Evolutionary conservation across 2,888 invertebrate genomes (phyloP), one percentile per base, ranked within the genome.

Genomic region (Pilophorus perplexus): DNA sequence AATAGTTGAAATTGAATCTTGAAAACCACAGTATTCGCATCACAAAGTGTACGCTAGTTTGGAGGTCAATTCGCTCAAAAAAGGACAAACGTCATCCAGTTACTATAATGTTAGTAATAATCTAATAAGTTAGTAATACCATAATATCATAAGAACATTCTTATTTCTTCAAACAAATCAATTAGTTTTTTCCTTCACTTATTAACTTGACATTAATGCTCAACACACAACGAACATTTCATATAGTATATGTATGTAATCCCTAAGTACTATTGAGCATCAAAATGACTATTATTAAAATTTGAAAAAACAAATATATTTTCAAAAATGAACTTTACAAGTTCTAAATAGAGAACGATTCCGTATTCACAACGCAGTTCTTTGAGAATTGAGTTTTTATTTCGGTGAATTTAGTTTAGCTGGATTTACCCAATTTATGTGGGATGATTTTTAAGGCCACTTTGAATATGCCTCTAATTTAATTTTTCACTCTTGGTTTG

Each of bases 201-300:
- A n/a, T n/a, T n/a, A n/a, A n/a, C n/a, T 33, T 12, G 33, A 6
- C 33, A 46, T 62, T 46, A 28, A 62, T 62, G 62, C 62, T 46
- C 62, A 44, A 62, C 8, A 62, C 62, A 62, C 38, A 46, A 62
- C 55, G 62, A 62, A 62, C 62, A 62, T 22, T n/a, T 50, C 54
- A 52, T 64, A 38, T 54, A 48, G 18, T 28, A 28, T 28, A 55
- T 27, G 54, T 54, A 42, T 42, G 20, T 38, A 27, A 27, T 20
- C 40, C 67, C 67, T 68, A 68, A 40, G 27, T 46, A 65, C 67
- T 68, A 68, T 68, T 68, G 67, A 68, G 67, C 67, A 68, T 68
- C 65, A 68, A 68, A 64, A 64, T 42, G 55, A 68, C 59, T 64
- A 65, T 64, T 64, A 64, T 25, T 40, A 38, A 52, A 22, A 33